Conservation (phyloP, 2,113 vertebrate genomes). For the Podarcis muralis region DNA sequence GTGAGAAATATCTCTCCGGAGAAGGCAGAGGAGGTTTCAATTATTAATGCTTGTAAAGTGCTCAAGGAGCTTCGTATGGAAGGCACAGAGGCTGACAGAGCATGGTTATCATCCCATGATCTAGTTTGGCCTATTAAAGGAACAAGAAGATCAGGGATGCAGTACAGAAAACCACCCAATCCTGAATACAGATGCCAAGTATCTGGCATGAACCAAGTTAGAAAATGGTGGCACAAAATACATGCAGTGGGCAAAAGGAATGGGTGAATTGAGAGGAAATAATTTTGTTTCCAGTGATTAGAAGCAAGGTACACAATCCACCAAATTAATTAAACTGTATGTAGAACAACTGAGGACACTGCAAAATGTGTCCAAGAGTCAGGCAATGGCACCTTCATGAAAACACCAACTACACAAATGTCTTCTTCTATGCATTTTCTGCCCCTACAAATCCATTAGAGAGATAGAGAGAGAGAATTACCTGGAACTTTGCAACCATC, state of each 20-base stretch:
- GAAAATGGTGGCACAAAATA: background rate
- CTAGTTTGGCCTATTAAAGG: background rate
- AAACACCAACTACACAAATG: accelerated
- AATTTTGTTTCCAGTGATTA: background rate
- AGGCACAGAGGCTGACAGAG: conserved; percentile 19
- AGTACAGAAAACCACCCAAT: background rate
- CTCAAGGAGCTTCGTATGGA: conserved; percentile 45
- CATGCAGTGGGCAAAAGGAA: conserved; percentile 3
- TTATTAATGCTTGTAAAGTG: conserved; percentile 40
- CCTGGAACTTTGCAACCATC: conserved; percentile 2
- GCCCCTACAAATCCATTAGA: conserved; percentile 4
- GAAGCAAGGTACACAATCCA: background rate
- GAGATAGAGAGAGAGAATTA: conserved; percentile 10
- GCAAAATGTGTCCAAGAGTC: background rate
- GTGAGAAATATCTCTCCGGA: background rate
- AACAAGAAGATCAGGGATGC: background rate
- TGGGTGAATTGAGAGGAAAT: background rate
- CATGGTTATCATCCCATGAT: conserved; percentile 27
- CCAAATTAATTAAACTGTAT: background rate
- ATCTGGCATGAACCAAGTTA: background rate
- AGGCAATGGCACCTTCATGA: background rate
- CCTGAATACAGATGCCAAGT: background rate
- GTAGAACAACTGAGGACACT: background rate
- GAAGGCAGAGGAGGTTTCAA: background rate
- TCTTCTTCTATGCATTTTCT: background rate